Conservation (phyloP, 2,113 vertebrate genomes). For the Pterocles gutturalis region DNA sequence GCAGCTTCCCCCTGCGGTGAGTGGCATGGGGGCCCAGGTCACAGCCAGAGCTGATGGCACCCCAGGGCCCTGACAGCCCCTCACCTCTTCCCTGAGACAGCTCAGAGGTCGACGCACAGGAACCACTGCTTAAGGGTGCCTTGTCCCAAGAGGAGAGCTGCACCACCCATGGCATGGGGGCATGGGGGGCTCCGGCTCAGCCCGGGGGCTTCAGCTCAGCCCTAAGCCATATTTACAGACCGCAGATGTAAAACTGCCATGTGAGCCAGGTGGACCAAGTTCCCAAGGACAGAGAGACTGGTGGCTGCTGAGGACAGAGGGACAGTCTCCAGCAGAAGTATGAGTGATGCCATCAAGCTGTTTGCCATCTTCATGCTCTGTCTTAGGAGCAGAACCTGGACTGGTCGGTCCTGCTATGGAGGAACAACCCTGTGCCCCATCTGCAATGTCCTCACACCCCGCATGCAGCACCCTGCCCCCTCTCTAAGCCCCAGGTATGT, state of each 20-base stretch:
- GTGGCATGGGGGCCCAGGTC: neutral
- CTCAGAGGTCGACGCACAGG: neutral
- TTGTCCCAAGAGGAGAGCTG: neutral
- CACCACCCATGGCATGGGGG: rapidly evolving
- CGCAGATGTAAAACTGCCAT: neutral
- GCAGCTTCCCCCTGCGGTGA: rapidly evolving
- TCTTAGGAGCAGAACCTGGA: neutral
- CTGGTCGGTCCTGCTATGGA: rapidly evolving
- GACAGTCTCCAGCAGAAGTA: neutral
- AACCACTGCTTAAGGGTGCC: rapidly evolving
- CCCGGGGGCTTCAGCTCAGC: rapidly evolving
- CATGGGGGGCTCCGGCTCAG: neutral
- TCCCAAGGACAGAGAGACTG: neutral
- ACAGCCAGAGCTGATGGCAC: rapidly evolving
- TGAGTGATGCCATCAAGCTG: neutral
- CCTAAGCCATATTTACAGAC: neutral
- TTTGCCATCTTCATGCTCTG: rapidly evolving
- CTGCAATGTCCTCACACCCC: neutral
- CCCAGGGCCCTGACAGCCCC: neutral
- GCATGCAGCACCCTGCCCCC: rapidly evolving
- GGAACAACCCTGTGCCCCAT: neutral
- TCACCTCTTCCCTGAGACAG: neutral
- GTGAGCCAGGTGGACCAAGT: rapidly evolving
- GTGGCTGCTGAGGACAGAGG: neutral
- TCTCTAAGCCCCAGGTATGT: neutral